A percentile compares a stretch with the other conserved stretches of the same genome.
These are phyloP conservation scores for Rhamnusium bicolor DNA, from an alignment of 2,888 invertebrate genomes.

Conservation along the genomic window DNA sequence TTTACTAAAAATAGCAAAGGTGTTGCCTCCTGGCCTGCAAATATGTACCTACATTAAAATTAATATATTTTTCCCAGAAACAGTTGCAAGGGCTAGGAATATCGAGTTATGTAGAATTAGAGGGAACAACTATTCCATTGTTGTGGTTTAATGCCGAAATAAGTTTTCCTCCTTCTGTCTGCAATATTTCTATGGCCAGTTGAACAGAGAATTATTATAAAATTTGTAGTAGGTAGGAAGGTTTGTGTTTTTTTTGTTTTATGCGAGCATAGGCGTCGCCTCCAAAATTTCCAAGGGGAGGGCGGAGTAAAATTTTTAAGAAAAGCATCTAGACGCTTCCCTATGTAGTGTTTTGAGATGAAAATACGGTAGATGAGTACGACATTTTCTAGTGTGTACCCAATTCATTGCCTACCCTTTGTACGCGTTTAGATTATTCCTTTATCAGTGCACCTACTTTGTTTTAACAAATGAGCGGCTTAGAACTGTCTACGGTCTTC, in stretches of 20 bases:
- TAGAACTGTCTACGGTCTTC: too few species aligned
- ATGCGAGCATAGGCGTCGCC: neutral
- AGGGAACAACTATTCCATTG: constrained; percentile 11
- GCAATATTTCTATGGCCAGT: neutral
- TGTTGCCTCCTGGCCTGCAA: too few species aligned
- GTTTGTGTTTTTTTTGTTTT: neutral
- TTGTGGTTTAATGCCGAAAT: neutral
- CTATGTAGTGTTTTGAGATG: too few species aligned
- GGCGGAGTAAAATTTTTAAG: too few species aligned
- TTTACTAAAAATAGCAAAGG: neutral
- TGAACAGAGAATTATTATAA: neutral
- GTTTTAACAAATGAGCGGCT: too few species aligned
- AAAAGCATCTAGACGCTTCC: too few species aligned
- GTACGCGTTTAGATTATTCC: too few species aligned
- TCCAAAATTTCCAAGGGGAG: too few species aligned
- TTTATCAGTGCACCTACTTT: too few species aligned
- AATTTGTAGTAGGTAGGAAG: neutral
- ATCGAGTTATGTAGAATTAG: constrained; percentile 15
- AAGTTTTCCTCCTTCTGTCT: neutral
- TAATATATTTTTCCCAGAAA: constrained; percentile 11
- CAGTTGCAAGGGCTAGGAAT: neutral
- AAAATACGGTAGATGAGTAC: too few species aligned
- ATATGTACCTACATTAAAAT: neutral
- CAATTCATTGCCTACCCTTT: too few species aligned
- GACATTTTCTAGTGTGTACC: too few species aligned